Evolutionary conservation across 2,888 invertebrate species (phyloP).

Genomic region (Caenorhabditis japonica): DNA sequence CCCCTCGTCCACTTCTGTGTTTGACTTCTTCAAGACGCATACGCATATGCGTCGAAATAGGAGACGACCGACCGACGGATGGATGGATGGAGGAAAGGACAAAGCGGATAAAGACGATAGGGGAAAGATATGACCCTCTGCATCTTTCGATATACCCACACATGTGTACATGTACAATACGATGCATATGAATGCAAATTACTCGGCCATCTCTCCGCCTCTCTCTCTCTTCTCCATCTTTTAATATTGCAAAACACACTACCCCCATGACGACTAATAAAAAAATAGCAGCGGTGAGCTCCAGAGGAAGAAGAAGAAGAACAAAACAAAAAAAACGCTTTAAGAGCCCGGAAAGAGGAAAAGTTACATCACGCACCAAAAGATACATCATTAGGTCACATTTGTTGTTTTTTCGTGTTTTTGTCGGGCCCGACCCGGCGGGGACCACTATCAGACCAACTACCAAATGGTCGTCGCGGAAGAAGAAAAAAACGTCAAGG

Average conservation of each 20-base stretch:
- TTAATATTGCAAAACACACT: slow-evolving; percentile 13
- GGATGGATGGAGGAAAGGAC: slow-evolving; percentile 2
- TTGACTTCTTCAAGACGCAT: slow-evolving; percentile 17
- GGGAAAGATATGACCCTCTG: slow-evolving; percentile 32
- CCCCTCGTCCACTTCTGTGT: slow-evolving; percentile 5
- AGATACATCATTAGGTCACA: slow-evolving; percentile 55
- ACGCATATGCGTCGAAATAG: slow-evolving; percentile 30
- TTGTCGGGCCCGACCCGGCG: not conserved
- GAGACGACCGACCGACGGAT: slow-evolving; percentile 21
- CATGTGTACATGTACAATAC: slow-evolving; percentile 39
- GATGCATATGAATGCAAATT: slow-evolving; percentile 52
- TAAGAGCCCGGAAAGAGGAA: not conserved
- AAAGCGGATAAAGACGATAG: slow-evolving; percentile 8
- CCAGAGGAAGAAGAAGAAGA: not conserved
- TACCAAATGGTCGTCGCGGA: too few relatives aligned
- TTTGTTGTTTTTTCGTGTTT: slow-evolving; percentile 17
- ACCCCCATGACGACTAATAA: slow-evolving; percentile 23
- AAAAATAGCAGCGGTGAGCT: slow-evolving; percentile 6
- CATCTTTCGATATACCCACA: too few relatives aligned
- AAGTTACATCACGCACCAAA: slow-evolving; percentile 16
- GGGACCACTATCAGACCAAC: not conserved
- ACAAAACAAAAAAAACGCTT: not conserved
- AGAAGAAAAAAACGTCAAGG: not conserved
- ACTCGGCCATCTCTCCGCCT: slow-evolving; percentile 26
- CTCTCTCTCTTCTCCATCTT: slow-evolving; percentile 1